Base-by-base conservation (phyloP, 2,888 invertebrate species). In the Labia minor region DNA sequence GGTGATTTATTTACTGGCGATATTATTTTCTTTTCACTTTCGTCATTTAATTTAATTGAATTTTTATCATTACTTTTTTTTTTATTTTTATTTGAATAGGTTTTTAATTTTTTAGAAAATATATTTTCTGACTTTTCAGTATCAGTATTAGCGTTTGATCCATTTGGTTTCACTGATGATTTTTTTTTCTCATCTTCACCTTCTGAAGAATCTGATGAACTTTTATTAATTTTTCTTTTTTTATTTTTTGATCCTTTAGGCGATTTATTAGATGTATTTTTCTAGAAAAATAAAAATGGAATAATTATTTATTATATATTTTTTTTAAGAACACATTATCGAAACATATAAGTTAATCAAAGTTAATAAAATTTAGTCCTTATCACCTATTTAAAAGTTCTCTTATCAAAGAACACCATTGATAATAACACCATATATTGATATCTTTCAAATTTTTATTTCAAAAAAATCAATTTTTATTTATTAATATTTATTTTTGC, bases 201-300 rank as follows among this genome's bases (percentile, higher is more conserved):
- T 11, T 4, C 4, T n/a, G 4, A 4, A n/a, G 49, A 49, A n/a
- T 49, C 49, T 11, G n/a, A 14, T 10, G 49, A 49, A 49, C 33
- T 33, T 8, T n/a, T 26, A 16, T 63, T 37, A 62, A n/a, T 66
- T 66, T 63, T 63, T 37, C 19, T 63, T 37, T 49, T 49, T 66
- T 63, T 4, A 8, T 4, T 49, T 49, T 49, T 11, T 49, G 49
- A 49, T 33, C 6, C 11, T 6, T 33, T 33, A 33, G 33, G 33
- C 6, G 26, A 33, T 18, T 37, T 65, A 19, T 33, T 37, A 26
- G n/a, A 14, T n/a, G n/a, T n/a, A n/a, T n/a, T n/a, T n/a, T n/a
- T n/a, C n/a, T n/a, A n/a, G n/a, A n/a, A n/a, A n/a, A n/a, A n/a
- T n/a, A n/a, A n/a, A n/a, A n/a, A n/a, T n/a, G n/a, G n/a, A n/a